These are phyloP conservation scores for Octopus sinensis DNA, from an alignment of 1,140 invertebrate species.

Conservation along the genomic window DNA sequence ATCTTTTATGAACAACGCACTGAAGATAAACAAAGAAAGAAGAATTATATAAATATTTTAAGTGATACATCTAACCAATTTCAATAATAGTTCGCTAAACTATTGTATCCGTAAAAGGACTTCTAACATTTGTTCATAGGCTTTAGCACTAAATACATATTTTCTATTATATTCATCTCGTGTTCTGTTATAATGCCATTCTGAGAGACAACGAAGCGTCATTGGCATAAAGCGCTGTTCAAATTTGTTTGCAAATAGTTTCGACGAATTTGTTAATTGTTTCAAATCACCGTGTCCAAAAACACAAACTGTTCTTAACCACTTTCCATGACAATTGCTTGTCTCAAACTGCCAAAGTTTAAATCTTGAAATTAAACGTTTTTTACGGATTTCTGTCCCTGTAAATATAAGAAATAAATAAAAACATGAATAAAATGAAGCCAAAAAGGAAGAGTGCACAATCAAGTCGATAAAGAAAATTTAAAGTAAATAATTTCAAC, in stretches of 20 bases:
- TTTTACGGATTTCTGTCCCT: constrained; percentile 12
- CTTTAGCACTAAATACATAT: neutral
- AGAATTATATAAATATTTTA: too few relatives aligned
- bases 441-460: too few relatives aligned
- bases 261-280: constrained; percentile 15
- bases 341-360: constrained; percentile 22
- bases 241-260: constrained; percentile 37
- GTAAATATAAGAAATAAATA: too few relatives aligned
- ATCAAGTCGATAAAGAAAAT: too few relatives aligned
- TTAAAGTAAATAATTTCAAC: too few relatives aligned
- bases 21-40: too few relatives aligned
- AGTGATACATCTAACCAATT: too few relatives aligned
- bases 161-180: neutral
- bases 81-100: too few relatives aligned
- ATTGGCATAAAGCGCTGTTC: constrained; percentile 20
- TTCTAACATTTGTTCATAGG: neutral
- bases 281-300: constrained; percentile 30
- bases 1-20: too few relatives aligned
- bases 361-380: constrained; percentile 19
- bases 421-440: too few relatives aligned
- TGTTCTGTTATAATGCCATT: constrained; percentile 25
- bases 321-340: constrained; percentile 20
- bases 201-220: constrained; percentile 28
- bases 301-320: constrained; percentile 28
- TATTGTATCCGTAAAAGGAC: neutral